Evolutionary conservation across 2,797 vertebrate genomes (phyloP), one percentile per base, ranked within the genome.

Genomic region (Florisuga fusca): DNA sequence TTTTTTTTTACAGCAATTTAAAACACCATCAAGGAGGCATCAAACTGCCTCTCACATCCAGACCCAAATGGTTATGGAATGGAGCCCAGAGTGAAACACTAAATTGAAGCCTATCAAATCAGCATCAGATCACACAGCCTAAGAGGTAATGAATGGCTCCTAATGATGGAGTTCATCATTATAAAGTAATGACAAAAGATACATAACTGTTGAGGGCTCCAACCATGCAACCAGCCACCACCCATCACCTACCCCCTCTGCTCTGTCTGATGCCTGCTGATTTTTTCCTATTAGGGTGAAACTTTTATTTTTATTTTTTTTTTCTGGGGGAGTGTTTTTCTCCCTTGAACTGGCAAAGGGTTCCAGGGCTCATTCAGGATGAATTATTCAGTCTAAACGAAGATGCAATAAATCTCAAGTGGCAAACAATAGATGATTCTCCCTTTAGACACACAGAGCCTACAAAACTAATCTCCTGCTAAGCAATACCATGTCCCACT

Each of bases 31-130:
- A 97, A 97, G 97, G 94, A 93, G 17, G 95, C 97, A 95, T 97
- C 97, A 97, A 95, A 96, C 96, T 93, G 96, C 96, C 96, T 97
- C 93, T 97, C 87, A 94, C 94, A 92, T 97, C 96, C 96, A 94
- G 97, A 96, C 95, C 97, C 96, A 97, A 98, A 97, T 93, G 96
- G 96, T 89, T 89, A 64, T 98, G 98, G 98, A 98, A 97, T 79
- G 75, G 95, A 97, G 97, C 98, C 98, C 97, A 88, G 97, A 98
- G 96, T 95, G 95, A 91, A 97, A 97, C 89, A 93, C 96, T 98
- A 97, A 98, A 98, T 98, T 97, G 98, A 97, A 97, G 97, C 97
- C 97, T 94, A 97, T 97, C 98, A 98, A 97, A 97, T 97, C 97
- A 96, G 95, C 95, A 86, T 97, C 97, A 95, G 96, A 97, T 97